Evolutionary conservation across 2,888 invertebrate genomes (phyloP).

Genomic region (Phengaris alcon): DNA sequence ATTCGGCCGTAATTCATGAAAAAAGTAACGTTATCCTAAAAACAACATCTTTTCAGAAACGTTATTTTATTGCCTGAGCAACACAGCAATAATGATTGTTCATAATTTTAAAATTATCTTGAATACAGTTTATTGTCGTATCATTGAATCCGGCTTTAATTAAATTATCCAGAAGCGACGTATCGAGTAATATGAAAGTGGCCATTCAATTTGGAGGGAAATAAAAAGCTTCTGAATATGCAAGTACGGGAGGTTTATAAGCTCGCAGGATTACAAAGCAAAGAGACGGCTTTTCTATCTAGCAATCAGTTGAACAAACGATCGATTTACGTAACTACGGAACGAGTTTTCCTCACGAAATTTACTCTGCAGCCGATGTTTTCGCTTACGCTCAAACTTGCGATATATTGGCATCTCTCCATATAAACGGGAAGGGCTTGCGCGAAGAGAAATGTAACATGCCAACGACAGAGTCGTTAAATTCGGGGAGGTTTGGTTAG

Average conservation of each 20-base stretch:
- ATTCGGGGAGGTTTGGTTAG: conserved; percentile 60
- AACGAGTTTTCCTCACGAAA: conserved; percentile 55
- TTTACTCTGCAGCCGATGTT: conserved; percentile 51
- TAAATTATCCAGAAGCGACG: conserved; percentile 11
- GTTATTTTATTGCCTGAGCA: neutral
- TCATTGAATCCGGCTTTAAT: conserved; percentile 19
- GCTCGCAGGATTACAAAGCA: conserved; percentile 55
- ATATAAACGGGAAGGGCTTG: conserved; percentile 59
- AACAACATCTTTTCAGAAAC: neutral
- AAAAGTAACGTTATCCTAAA: neutral
- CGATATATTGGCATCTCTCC: conserved; percentile 59
- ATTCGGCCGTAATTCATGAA: neutral
- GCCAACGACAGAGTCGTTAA: conserved; percentile 64
- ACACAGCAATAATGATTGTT: neutral
- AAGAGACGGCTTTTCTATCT: conserved; percentile 61
- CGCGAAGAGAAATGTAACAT: conserved; percentile 66
- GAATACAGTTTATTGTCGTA: conserved; percentile 7
- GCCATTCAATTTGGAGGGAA: conserved; percentile 37
- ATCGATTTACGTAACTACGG: conserved; percentile 64
- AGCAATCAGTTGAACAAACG: conserved; percentile 68
- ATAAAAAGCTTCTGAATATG: conserved; percentile 31
- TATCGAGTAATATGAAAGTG: conserved; percentile 21
- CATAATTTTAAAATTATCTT: conserved; percentile 18
- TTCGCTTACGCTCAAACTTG: conserved; percentile 55
- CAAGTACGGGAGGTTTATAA: conserved; percentile 41